Evolutionary conservation across 2,888 invertebrate genomes (phyloP), one percentile per base, ranked within the genome.

Genomic region (Epiblema foenella): DNA sequence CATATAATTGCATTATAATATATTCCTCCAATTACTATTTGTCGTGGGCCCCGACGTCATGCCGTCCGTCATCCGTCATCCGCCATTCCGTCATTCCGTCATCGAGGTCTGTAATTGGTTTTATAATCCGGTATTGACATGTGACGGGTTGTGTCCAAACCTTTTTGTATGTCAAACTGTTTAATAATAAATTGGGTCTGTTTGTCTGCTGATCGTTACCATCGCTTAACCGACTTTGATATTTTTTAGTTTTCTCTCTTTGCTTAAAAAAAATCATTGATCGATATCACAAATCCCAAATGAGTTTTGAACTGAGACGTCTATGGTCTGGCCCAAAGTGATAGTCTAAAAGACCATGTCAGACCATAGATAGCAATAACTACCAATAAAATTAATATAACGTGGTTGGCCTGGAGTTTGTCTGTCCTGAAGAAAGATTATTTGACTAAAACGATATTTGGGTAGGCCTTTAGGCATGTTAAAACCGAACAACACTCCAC

Each of bases 1-100:
- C 67, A 49, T 60, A 67, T 71, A 71, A 71, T 71, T 71, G 67
- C 67, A 20, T 60, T 57, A 42, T 62, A 71, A 67, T 62, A 57
- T 62, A 71, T 71, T 60, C 56, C 60, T 57, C 71, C 71, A 71
- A 67, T 71, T 71, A 71, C 51, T 49, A 71, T 71, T 67, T 71
- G 62, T 71, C 71, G 66, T 71, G 29, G 67, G 56, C 67, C 62
- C 58, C 59, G 56, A 66, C 71, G 67, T 66, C 66, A 71, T 56
- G 15, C 46, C 24, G 71, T 57, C 68, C 73, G 64, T 62, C 73
- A 70, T 59, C 49, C 29, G 70, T 64, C 70, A 64, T 63, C 33
- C 69, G 49, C 59, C 69, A 51, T 70, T 39, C 49, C 60, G 51
- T 65, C 52, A 65, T 52, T 62, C 58, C 37, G 62, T 56, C 63